Base-by-base conservation (phyloP, 1,140 invertebrate genomes). In the Calliopsis andreniformis region DNA sequence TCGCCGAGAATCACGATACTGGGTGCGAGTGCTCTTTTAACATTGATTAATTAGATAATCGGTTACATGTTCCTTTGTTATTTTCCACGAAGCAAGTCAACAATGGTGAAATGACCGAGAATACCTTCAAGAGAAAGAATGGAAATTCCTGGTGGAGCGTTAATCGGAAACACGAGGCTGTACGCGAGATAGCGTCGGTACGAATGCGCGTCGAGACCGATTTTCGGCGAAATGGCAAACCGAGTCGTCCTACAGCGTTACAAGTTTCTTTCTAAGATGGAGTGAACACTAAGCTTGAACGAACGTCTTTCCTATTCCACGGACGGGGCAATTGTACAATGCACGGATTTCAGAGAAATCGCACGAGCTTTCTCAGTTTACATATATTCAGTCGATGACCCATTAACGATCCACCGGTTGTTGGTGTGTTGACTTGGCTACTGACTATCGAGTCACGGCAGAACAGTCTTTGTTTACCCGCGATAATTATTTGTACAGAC, bases 401-500 rank as follows among this genome's bases (percentile, higher is more conserved):
- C 43, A 72, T 63, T 80, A 63, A 71, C 14, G 42, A 61, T 51
- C 5, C 6, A 35, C 5, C 25, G 14, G 49, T 32, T 35, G 51
- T 39, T 7, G 12, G 5, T 76, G 51, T 77, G 51, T 47, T 61
- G 58, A 51, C 53, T 71, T 23, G 72, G 25, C 45, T 16, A 35
- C 55, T 5, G 59, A 25, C 56, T 64, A 79, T 81, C 79, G 51
- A 63, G 28, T 14, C n/a, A 18, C 20, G 35, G 25, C 25, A 39
- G 30, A 28, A 53, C 68, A 49, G n/a, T n/a, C 7, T 77, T 66
- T 71, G 61, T 81, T 67, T 80, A 64, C 61, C 25, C 32, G 23
- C 58, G 73, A 81, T 72, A 45, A 25, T 42, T 49, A 42, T 69
- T 76, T 61, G 4, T 10, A 59, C 32, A 28, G 67, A 43, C 61